A percentile compares a stretch with the other conserved stretches of the same genome.
phyloP scores from a whole-genome alignment of 2,113 vertebrate species.

The Caranx ignobilis region DNA sequence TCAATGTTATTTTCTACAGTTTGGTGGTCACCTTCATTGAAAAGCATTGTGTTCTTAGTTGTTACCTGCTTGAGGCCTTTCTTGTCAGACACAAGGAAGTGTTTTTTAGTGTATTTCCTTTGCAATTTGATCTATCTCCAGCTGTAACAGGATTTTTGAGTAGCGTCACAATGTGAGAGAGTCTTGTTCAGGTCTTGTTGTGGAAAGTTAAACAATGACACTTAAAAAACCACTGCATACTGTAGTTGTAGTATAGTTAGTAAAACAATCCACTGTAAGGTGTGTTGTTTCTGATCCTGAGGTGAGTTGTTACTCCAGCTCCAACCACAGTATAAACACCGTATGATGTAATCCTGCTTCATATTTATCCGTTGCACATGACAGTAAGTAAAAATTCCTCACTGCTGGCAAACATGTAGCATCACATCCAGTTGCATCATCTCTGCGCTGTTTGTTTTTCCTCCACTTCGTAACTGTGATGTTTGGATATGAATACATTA shows the following conservation, averaged over 20 bases:
- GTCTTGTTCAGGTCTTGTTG: not conserved
- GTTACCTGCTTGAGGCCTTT: not conserved
- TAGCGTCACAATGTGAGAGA: not conserved
- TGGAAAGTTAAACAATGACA: not conserved
- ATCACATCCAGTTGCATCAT: not conserved
- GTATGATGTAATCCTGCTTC: not conserved
- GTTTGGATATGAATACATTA: constrained; percentile 43
- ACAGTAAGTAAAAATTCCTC: constrained; percentile 1
- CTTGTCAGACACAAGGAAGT: not conserved
- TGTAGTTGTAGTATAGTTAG: not conserved
- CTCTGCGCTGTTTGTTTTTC: constrained; percentile 35
- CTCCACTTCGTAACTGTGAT: constrained; percentile 21
- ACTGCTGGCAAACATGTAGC: constrained; percentile 7
- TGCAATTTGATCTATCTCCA: constrained; percentile 14
- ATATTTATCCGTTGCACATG: constrained; percentile 28
- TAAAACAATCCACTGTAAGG: not conserved
- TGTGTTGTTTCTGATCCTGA: not conserved
- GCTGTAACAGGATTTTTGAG: not conserved
- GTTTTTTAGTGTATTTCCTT: not conserved
- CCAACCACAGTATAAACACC: not conserved
- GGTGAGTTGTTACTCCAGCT: not conserved
- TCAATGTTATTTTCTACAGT: not conserved
- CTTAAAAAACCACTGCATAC: not conserved
- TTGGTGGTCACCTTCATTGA: not conserved
- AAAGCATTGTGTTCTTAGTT: not conserved